phyloP scores from a whole-genome alignment of 2,113 vertebrate species.

The Burhinus oedicnemus region DNA sequence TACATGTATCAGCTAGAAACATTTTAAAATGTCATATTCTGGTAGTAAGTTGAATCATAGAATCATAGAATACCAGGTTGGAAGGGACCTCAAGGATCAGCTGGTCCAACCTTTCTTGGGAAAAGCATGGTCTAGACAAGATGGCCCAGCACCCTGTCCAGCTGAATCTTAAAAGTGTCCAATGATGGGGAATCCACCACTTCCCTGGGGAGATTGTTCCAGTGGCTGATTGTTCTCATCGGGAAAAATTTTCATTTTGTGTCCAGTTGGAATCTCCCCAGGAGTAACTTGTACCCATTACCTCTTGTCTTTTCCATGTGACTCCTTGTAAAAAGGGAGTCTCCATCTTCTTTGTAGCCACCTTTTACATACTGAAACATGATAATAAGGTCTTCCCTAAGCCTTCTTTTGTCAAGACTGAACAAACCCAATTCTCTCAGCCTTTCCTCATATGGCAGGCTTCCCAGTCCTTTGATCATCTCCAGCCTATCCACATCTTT shows the following conservation, averaged over 20 bases:
- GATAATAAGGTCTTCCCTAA: neutral
- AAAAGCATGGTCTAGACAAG: neutral
- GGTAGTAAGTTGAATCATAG: neutral
- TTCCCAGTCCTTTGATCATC: neutral
- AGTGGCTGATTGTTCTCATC: neutral
- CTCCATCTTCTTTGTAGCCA: neutral
- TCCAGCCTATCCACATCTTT: neutral
- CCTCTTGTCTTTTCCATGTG: neutral
- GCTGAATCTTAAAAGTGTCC: neutral
- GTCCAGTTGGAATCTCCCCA: neutral
- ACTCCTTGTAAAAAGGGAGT: neutral
- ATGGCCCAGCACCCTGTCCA: neutral
- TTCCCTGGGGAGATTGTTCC: neutral
- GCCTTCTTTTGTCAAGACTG: neutral
- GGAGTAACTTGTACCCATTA: neutral
- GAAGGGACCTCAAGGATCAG: neutral
- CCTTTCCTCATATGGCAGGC: neutral
- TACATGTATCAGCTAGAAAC: neutral
- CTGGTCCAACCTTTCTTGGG: neutral
- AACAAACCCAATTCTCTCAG: neutral
- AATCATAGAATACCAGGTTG: neutral
- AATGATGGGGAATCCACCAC: neutral
- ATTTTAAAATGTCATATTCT: constrained; percentile 26
- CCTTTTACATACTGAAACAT: neutral
- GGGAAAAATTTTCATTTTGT: neutral